A percentile compares a stretch with the other conserved stretches of the same genome.
Conservation (phyloP, 2,113 vertebrate species). For the Nyctereutes procyonoides region DNA sequence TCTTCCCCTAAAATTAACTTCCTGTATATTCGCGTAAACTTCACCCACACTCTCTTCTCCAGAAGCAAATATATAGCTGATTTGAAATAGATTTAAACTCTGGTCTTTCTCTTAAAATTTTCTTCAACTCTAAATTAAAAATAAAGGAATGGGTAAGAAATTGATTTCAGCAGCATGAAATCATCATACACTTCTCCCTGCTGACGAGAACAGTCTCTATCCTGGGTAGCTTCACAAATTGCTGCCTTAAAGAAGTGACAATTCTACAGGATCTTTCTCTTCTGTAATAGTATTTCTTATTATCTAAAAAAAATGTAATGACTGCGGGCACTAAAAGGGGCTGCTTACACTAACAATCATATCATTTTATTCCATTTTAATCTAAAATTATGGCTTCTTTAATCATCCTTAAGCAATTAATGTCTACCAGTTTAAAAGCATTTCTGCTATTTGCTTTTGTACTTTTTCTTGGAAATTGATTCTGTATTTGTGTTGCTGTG, state of each 20-base stretch:
- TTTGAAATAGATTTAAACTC: not conserved
- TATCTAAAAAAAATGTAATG: not conserved
- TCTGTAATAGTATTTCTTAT: not conserved
- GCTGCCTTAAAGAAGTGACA: not conserved
- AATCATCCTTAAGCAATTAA: constrained; percentile 44
- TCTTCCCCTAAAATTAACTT: not conserved
- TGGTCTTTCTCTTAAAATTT: not conserved
- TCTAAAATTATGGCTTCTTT: constrained; percentile 28
- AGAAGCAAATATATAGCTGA: not conserved
- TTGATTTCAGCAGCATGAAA: not conserved
- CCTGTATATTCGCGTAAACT: not conserved
- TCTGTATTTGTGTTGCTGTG: not conserved
- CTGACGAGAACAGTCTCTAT: not conserved
- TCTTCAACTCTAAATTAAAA: constrained; percentile 15
- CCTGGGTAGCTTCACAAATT: not conserved
- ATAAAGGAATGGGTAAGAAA: not conserved
- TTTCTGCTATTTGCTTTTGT: constrained; percentile 42
- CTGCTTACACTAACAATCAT: not conserved
- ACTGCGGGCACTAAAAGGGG: not conserved
- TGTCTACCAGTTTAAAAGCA: constrained; percentile 24
- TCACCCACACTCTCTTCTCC: not conserved
- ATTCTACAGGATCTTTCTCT: not conserved
- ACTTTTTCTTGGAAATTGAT: constrained; percentile 52
- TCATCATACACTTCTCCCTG: no score
- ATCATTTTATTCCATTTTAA: constrained; percentile 23